Base-by-base conservation (phyloP, 1,140 invertebrate species). In the Apocrypta bakeri region DNA sequence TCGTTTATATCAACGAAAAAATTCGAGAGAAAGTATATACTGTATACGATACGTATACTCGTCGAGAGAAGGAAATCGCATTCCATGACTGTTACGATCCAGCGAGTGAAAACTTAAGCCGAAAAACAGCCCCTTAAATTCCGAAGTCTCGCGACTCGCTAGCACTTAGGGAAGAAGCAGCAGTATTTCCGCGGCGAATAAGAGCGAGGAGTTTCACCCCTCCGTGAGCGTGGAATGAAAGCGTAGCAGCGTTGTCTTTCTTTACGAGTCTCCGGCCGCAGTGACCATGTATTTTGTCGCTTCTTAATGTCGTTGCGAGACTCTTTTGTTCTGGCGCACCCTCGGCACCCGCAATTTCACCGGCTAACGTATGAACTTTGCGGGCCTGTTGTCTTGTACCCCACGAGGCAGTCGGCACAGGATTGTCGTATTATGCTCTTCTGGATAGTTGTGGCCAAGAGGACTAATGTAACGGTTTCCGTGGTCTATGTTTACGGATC, bases 301-400 rank as follows among this genome's bases (percentile, higher is more conserved):
- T 85, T 83, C 86, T 82, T 85, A 85, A 86, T 87, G 84, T 83
- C 66, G 83, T 75, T 79, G 64, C 82, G 69, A 56, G 77, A 82
- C 56, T 85, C 87, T 86, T 88, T 86, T 86, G 84, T 88, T 85
- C 81, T 21, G 21, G 81, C 81, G 40, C 68, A 72, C 82, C 75
- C 82, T 84, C 74, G 82, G 81, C 6, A 48, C 56, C 42, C 79
- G 85, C 82, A 85, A 83, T 85, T 86, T 86, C 82, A 63, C 48
- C 85, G 84, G 33, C 40, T 87, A 88, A 87, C 86, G 76, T 86
- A 85, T 87, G 85, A 87, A 87, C 82, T 88, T 88, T 87, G 48
- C 17, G 48, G n/a, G n/a, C n/a, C 21, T 17, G 87, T 85, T 87
- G 85, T 84, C 86, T 85, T 86, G 75, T 72, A 63, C 76, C 7